Evolutionary conservation across 1,140 invertebrate species (phyloP), one percentile per base, ranked within the genome.

Genomic region (Metaphire vulgaris): DNA sequence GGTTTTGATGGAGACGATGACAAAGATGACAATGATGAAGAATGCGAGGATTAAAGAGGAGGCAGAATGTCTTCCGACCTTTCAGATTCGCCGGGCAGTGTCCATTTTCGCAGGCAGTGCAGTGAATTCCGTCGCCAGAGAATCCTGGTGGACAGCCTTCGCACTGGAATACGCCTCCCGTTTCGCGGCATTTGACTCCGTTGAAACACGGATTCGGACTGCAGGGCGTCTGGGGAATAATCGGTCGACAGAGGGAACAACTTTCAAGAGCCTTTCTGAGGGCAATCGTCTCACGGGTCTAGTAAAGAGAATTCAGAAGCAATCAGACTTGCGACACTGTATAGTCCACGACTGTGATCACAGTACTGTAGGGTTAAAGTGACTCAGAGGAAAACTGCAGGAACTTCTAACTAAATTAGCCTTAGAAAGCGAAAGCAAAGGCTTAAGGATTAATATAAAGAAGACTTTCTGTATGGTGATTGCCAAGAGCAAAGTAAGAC

Each of bases 171-270:
- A 82, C 84, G 68, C 81, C 71, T 32, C 74, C 83, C 2, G 90
- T 90, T 82, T 95, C 92, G 77, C 89, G 88, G 83, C 94, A 96
- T 74, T 87, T 85, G 30, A 95, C 93, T 33, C 91, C 92, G 87
- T 86, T 87, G 82, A 90, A 94, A 83, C 95, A 97, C 0, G 94
- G 94, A 74, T 90, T 85, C 80, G 92, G 90, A 16, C 85, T 85
- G 81, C 94, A 96, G 21, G 41, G 41, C 41, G 21, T 56, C 41
- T 56, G 41, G 6, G 6, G 6, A 6, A 6, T 21, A 12, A 21
- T 6, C 6, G 41, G 41, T 56, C 41, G 41, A 21, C 41, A 56
- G 41, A 56, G 41, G 21, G 6, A 12, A 21, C 41, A 56, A 56
- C 41, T 21, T 56, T 56, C 41, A 21, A 56, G 41, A 21, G 41